These are phyloP conservation scores for Lerema accius DNA, from an alignment of 1,140 invertebrate species.

Conservation along the genomic window DNA sequence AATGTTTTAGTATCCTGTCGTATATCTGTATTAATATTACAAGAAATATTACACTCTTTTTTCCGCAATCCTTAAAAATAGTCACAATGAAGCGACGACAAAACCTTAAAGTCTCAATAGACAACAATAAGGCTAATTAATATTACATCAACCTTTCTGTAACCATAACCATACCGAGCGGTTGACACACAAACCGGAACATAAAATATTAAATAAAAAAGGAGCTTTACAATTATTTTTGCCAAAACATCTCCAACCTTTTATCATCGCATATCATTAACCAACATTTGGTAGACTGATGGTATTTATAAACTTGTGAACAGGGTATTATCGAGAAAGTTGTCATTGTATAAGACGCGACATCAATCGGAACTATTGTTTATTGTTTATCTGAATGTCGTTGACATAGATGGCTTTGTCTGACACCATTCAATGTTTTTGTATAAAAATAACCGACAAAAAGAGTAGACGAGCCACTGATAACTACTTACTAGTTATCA, in stretches of 20 bases:
- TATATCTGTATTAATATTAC: too few relatives aligned
- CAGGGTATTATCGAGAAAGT: conserved; percentile 23
- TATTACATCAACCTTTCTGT: conserved; percentile 14
- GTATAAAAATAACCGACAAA: not conserved
- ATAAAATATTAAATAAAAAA: conserved; percentile 10
- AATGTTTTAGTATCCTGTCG: too few relatives aligned
- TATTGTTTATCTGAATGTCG: conserved; percentile 2
- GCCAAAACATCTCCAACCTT: conserved; percentile 22
- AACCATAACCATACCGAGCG: conserved; percentile 13
- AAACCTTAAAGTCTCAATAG: not conserved
- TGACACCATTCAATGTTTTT: not conserved
- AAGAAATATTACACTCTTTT: too few relatives aligned
- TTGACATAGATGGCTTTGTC: not conserved
- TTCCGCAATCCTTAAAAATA: too few relatives aligned
- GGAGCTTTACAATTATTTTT: conserved; percentile 6
- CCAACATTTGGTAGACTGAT: conserved; percentile 25
- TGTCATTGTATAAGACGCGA: conserved; percentile 12
- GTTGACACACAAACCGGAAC: conserved; percentile 22
- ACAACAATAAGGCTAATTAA: conserved; percentile 8
- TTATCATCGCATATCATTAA: conserved; percentile 24
- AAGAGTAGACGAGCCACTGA: not conserved
- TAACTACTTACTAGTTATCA: too few relatives aligned
- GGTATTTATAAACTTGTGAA: conserved; percentile 29
- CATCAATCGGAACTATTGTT: conserved; percentile 7
- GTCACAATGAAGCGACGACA: too few relatives aligned